Evolutionary conservation across 1,140 invertebrate genomes (phyloP).

Genomic region (Drosophila obscura): DNA sequence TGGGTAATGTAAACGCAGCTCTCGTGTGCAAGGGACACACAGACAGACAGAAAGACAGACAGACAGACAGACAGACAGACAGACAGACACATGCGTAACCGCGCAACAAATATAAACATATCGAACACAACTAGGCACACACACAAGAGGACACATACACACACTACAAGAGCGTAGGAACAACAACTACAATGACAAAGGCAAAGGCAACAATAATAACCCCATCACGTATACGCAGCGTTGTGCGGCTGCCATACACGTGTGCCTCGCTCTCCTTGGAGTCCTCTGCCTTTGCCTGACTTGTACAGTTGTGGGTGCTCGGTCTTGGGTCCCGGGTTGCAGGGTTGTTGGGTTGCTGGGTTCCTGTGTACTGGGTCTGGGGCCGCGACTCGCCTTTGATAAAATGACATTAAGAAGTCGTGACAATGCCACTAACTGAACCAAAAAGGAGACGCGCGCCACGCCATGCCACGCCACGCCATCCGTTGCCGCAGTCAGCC

Average conservation of each 20-base stretch:
- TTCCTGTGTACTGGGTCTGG: conserved; percentile 19
- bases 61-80: not conserved
- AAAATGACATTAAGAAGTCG: conserved; percentile 83
- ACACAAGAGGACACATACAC: conserved; percentile 6
- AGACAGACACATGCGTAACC: conserved; percentile 33
- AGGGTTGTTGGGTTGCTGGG: conserved; percentile 8
- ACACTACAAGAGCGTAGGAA: conserved; percentile 14
- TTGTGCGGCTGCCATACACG: conserved; percentile 73
- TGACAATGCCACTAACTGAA: conserved; percentile 82
- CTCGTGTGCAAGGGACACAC: conserved; percentile 64
- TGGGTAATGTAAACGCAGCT: conserved; percentile 60
- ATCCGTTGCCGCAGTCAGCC: conserved; percentile 41
- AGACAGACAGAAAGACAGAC: conserved; percentile 4
- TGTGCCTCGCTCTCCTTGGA: conserved; percentile 30
- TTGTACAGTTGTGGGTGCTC: not conserved
- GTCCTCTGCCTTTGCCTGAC: conserved; percentile 7
- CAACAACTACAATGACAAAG: conserved; percentile 23
- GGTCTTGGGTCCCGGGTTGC: conserved; percentile 5
- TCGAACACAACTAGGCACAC: conserved; percentile 70
- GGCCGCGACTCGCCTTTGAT: conserved; percentile 77
- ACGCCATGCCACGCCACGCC: conserved; percentile 11
- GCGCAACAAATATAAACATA: conserved; percentile 83
- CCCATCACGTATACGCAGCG: conserved; percentile 79
- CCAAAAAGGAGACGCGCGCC: conserved; percentile 62
- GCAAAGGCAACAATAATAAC: conserved; percentile 72